Conservation (phyloP, 2,113 vertebrate species). For the Anarrhichthys ocellatus region DNA sequence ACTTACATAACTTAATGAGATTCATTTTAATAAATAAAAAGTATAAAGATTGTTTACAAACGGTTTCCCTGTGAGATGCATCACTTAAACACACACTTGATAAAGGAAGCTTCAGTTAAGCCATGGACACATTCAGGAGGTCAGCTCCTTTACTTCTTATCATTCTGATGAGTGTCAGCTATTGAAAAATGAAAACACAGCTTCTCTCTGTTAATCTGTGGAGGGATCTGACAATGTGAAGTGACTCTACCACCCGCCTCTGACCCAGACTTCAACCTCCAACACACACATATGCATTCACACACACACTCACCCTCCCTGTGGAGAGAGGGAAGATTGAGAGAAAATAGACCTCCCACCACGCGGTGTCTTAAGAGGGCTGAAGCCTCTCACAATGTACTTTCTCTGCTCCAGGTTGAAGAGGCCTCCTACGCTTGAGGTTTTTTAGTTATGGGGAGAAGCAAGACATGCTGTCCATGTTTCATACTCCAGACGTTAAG, state of each 20-base stretch:
- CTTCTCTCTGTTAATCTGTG: constrained; percentile 45
- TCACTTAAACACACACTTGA: background rate
- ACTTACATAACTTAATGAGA: background rate
- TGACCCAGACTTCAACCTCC: constrained; percentile 61
- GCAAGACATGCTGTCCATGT: constrained; percentile 12
- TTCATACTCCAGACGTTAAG: constrained; percentile 12
- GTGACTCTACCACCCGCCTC: constrained; percentile 52
- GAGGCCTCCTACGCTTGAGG: constrained; percentile 45
- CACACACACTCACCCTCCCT: constrained; percentile 20
- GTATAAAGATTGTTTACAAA: background rate
- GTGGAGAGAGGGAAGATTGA: constrained; percentile 60
- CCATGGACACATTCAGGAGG: background rate
- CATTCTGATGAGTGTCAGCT: constrained; percentile 12
- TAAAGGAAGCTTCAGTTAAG: background rate
- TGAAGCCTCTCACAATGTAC: constrained; percentile 65
- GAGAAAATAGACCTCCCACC: constrained; percentile 73
- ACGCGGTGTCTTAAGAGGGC: constrained; percentile 62
- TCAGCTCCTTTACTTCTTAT: background rate
- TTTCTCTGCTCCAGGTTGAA: constrained; percentile 49
- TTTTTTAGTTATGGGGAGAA: constrained; percentile 23
- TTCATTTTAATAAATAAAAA: background rate
- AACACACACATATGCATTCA: constrained; percentile 29
- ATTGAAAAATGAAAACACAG: constrained; percentile 30
- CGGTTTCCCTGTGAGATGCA: background rate
- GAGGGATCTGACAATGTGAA: constrained; percentile 54